These are phyloP conservation scores for Eudyptes chrysolophus DNA, from an alignment of 2,113 vertebrate genomes.

Conservation along the genomic window DNA sequence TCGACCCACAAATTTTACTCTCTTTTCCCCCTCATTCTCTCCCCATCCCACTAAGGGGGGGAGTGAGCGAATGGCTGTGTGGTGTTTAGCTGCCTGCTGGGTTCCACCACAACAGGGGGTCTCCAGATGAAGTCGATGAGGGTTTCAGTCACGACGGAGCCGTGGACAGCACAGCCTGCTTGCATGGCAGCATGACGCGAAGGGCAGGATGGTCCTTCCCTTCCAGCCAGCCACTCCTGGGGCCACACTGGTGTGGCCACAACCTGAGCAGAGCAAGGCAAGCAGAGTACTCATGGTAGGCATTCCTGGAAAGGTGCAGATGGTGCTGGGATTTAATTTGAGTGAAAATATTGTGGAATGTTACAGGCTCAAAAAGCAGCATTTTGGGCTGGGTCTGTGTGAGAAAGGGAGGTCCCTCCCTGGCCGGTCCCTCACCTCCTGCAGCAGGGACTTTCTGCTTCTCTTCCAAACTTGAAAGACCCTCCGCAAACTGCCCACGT, in stretches of 20 bases:
- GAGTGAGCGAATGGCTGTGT: no score
- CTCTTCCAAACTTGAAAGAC: background rate
- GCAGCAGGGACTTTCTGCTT: background rate
- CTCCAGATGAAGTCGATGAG: rapidly evolving
- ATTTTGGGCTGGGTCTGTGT: background rate
- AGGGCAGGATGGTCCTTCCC: background rate
- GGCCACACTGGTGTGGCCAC: background rate
- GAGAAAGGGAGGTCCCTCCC: background rate
- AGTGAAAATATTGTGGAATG: background rate
- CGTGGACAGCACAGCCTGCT: background rate
- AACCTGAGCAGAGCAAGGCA: background rate
- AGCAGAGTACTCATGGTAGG: background rate
- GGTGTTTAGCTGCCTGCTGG: no score
- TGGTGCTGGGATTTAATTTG: background rate
- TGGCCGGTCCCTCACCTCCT: background rate
- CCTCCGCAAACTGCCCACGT: background rate
- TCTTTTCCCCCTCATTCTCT: no score
- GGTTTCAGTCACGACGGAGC: background rate
- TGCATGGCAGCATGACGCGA: rapidly evolving
- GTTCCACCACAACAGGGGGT: no score
- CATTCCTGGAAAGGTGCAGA: background rate
- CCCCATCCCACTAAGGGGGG: no score
- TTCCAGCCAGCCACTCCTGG: background rate
- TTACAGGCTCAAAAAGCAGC: background rate
- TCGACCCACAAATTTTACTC: no score